A percentile compares a stretch with the other conserved stretches of the same genome.
Evolutionary conservation across 2,113 vertebrate species (phyloP).

Genomic region (Xiphophorus hellerii): DNA sequence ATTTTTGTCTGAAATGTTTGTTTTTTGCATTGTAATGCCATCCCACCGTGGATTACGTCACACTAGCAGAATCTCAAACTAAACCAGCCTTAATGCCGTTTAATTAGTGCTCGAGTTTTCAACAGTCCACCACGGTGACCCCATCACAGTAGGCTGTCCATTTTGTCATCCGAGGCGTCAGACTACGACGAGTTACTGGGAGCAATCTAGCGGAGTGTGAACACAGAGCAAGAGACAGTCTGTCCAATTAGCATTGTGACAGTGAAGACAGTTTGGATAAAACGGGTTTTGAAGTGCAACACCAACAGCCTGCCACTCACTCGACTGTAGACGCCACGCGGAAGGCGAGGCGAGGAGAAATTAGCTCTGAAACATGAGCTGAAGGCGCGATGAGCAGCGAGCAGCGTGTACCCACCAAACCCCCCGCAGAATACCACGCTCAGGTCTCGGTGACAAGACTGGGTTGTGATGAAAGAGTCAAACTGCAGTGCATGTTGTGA

Average conservation of each 20-base stretch:
- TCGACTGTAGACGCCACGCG: slow-evolving; percentile 29
- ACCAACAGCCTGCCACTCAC: slow-evolving; percentile 49
- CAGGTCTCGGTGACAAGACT: not conserved
- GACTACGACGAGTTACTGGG: slow-evolving; percentile 36
- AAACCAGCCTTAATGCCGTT: slow-evolving; percentile 4
- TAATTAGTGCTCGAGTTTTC: slow-evolving; percentile 24
- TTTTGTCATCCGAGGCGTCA: slow-evolving; percentile 30
- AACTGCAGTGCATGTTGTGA: not conserved
- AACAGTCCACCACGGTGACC: slow-evolving; percentile 40
- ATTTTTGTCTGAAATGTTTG: not conserved
- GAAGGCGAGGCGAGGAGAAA: slow-evolving; percentile 25
- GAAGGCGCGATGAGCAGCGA: slow-evolving; percentile 15
- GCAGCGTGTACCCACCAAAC: not conserved
- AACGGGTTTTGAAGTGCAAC: slow-evolving; percentile 48
- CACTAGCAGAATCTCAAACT: not conserved
- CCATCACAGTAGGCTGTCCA: slow-evolving; percentile 35
- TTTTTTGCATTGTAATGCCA: not conserved
- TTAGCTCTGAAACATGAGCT: slow-evolving; percentile 22
- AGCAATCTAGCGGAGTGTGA: slow-evolving; percentile 27
- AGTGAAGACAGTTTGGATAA: slow-evolving; percentile 47
- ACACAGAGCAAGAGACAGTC: slow-evolving; percentile 15
- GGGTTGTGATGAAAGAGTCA: not conserved
- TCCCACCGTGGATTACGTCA: not conserved
- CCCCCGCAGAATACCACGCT: not conserved
- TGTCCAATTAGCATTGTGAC: slow-evolving; percentile 59